A percentile compares a stretch with the other conserved stretches of the same genome.
phyloP scores from a whole-genome alignment of 2,888 invertebrate species.

The Helicoverpa assulta region DNA sequence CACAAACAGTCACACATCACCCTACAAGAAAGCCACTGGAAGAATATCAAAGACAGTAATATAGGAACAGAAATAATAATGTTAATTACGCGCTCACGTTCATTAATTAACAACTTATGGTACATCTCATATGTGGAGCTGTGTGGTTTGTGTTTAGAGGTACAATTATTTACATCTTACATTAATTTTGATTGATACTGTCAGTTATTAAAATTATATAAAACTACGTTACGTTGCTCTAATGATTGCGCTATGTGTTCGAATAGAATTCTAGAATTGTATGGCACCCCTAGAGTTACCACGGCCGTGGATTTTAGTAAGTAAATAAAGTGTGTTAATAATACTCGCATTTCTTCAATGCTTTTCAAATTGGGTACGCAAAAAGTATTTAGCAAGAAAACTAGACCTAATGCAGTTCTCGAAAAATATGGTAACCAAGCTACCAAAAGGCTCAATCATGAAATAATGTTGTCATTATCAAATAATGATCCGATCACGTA shows the following conservation, averaged over 20 bases:
- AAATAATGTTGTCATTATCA: too few relatives aligned
- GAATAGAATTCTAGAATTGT: too few relatives aligned
- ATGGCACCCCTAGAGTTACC: too few relatives aligned
- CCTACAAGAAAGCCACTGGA: constrained; percentile 22
- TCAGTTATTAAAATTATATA: background rate
- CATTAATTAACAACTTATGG: constrained; percentile 56
- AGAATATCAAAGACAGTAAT: constrained; percentile 23
- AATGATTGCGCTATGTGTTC: background rate
- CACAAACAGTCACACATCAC: constrained; percentile 7
- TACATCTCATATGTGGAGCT: constrained; percentile 45
- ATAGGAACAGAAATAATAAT: constrained; percentile 47
- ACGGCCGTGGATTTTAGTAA: too few relatives aligned
- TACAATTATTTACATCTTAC: constrained; percentile 37
- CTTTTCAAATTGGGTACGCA: too few relatives aligned
- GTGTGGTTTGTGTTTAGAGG: constrained; percentile 25
- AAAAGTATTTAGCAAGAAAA: too few relatives aligned
- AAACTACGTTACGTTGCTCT: background rate
- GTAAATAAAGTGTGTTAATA: too few relatives aligned
- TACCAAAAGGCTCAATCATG: too few relatives aligned
- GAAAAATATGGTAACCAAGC: too few relatives aligned
- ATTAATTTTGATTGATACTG: constrained; percentile 18
- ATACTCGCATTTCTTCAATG: too few relatives aligned
- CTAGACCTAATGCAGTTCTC: too few relatives aligned
- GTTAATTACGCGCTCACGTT: constrained; percentile 64
- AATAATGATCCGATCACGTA: too few relatives aligned